Base-by-base conservation (phyloP, 2,888 invertebrate genomes). In the Lasioglossum pauxillum region DNA sequence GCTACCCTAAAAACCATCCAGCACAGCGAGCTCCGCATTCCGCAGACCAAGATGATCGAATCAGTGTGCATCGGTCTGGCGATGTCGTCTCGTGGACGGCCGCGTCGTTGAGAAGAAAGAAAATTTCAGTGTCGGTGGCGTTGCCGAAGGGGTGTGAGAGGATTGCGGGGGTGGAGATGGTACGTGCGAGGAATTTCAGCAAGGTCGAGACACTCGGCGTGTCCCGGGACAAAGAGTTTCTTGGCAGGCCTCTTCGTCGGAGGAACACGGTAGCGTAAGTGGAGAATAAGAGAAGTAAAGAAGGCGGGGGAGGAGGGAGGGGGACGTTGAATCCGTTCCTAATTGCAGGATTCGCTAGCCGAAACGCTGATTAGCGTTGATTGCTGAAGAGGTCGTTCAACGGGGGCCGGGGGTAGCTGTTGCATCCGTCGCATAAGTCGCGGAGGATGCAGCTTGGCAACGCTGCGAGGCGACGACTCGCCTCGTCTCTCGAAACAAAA, bases 341-440 rank as follows among this genome's bases (percentile, higher is more conserved):
- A 86, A 90, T 86, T 86, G 84, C 75, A 76, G 75, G 64, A 73
- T 78, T 75, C 86, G 72, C 83, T 41, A 73, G 16, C 57, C 77
- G 77, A 84, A 78, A 84, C 80, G 90, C 84, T 90, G 81, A 90
- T 88, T 82, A 82, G 67, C 60, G 74, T n/a, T 83, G 84, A 89
- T 88, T 87, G 88, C 78, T 46, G 75, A 71, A 78, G 73, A 80
- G 80, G 75, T 84, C 82, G 83, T 84, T 83, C 74, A 77, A 71
- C 64, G 57, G n/a, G 35, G 57, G 49, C 44, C 23, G 23, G 23
- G 53, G 23, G 23, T 23, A 23, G 53, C 53, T 31, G 60, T 64
- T 31, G 60, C 60, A 64, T 64, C 82, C 85, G 85, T 78, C 46
- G 46, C 64, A 31, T 46, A 60, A 78, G 57, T 69, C 74, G 73